Evolutionary conservation across 2,113 vertebrate genomes (phyloP).

Genomic region (Leptobrachium ailaonicum): DNA sequence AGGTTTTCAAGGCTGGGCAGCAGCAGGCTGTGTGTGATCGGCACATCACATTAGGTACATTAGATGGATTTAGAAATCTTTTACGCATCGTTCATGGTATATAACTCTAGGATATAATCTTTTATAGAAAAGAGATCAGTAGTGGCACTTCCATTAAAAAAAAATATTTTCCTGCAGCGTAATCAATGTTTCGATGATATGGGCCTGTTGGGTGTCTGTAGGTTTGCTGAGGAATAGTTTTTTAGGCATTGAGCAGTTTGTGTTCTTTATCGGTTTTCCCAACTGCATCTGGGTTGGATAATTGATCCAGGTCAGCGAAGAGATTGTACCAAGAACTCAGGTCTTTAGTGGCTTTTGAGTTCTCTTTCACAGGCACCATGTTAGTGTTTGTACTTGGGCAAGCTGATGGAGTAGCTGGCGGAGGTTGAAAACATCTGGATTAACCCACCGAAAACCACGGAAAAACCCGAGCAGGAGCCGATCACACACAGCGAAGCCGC

Average conservation of each 20-base stretch:
- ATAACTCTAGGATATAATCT: background rate
- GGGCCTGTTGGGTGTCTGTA: background rate
- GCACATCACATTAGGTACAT: background rate
- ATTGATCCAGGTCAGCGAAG: conserved; percentile 92
- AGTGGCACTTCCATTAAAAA: conserved; percentile 17
- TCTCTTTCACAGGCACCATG: conserved; percentile 63
- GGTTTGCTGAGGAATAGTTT: background rate
- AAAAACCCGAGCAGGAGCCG: no score
- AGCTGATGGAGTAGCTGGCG: no score
- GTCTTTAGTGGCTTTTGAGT: conserved; percentile 74
- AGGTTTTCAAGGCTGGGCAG: conserved; percentile 69
- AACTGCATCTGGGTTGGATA: conserved; percentile 92
- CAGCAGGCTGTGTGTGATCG: no score
- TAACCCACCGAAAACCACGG: no score
- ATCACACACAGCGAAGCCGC: no score
- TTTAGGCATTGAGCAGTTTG: conserved; percentile 89
- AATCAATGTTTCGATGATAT: background rate
- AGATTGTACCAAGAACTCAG: conserved; percentile 92
- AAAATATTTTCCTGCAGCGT: background rate
- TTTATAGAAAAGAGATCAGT: background rate
- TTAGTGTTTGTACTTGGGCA: no score
- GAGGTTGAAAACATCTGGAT: no score
- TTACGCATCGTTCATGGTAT: background rate
- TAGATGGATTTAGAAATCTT: background rate
- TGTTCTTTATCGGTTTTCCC: conserved; percentile 86